A percentile compares a stretch with the other conserved stretches of the same genome.
Evolutionary conservation across 2,113 vertebrate species (phyloP).

Genomic region (Alectura lathami): DNA sequence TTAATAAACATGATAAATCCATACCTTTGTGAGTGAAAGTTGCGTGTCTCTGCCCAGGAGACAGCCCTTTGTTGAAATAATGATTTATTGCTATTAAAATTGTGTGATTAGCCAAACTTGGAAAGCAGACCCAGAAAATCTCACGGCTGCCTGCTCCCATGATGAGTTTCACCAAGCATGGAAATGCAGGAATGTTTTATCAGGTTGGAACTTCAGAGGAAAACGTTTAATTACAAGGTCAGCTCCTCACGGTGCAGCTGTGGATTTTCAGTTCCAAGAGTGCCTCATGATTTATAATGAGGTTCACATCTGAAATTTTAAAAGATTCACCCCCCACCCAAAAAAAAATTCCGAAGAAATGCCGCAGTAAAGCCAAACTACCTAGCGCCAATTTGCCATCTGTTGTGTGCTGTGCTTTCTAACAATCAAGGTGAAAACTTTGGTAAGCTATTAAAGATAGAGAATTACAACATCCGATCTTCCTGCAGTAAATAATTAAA

Average conservation of each 20-base stretch:
- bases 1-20: slow-evolving; percentile 44
- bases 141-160: slow-evolving; percentile 17
- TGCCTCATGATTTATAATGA: background rate
- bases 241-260: background rate
- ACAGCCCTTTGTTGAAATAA: slow-evolving; percentile 27
- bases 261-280: background rate
- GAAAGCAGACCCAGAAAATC: slow-evolving; percentile 53
- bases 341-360: background rate
- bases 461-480: background rate
- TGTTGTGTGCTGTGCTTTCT: background rate
- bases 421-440: slow-evolving; percentile 51
- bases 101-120: slow-evolving; percentile 41
- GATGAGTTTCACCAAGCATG: slow-evolving; percentile 25
- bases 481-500: background rate
- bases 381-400: slow-evolving; percentile 16
- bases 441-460: background rate
- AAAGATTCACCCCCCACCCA: background rate
- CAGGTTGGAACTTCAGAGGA: background rate
- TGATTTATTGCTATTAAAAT: slow-evolving; percentile 58
- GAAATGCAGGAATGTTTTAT: slow-evolving; percentile 24
- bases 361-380: slow-evolving; percentile 5
- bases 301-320: background rate
- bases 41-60: background rate
- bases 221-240: slow-evolving; percentile 30
- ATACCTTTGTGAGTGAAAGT: slow-evolving; percentile 25